These are phyloP conservation scores for Clostera curtula DNA, from an alignment of 2,888 invertebrate genomes.

Conservation along the genomic window DNA sequence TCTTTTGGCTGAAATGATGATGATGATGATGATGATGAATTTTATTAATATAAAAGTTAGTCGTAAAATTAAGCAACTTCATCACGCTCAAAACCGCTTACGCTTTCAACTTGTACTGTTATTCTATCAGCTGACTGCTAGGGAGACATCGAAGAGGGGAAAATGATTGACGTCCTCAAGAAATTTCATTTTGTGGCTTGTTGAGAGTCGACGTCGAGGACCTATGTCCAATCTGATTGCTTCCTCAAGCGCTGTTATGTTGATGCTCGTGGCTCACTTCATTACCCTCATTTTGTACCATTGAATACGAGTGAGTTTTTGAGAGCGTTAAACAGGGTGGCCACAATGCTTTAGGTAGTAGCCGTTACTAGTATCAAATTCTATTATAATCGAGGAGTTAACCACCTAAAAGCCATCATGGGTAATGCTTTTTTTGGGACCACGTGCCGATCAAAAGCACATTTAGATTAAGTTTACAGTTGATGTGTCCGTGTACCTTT, in stretches of 20 bases:
- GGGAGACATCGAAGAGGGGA: conserved; percentile 49
- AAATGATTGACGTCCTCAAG: conserved; percentile 71
- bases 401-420: no score
- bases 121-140: conserved; percentile 32
- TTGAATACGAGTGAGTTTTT: conserved; percentile 33
- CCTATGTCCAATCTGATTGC: conserved; percentile 47
- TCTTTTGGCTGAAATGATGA: no score
- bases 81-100: conserved; percentile 1
- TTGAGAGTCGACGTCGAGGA: conserved; percentile 59
- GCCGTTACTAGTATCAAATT: no score
- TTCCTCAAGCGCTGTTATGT: conserved; percentile 49
- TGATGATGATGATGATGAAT: no score
- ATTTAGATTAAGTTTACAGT: no score
- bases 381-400: no score
- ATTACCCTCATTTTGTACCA: conserved; percentile 54
- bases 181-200: conserved; percentile 73
- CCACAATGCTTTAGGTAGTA: no score
- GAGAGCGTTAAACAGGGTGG: no score
- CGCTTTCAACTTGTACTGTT: conserved; percentile 19
- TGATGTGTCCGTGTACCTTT: no score
- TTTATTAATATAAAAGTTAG: no score
- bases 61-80: background rate
- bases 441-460: no score
- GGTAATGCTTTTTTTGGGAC: no score
- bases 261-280: conserved; percentile 53